Evolutionary conservation across 2,113 vertebrate genomes (phyloP), one percentile per base, ranked within the genome.

Genomic region (Corydoras sp.): DNA sequence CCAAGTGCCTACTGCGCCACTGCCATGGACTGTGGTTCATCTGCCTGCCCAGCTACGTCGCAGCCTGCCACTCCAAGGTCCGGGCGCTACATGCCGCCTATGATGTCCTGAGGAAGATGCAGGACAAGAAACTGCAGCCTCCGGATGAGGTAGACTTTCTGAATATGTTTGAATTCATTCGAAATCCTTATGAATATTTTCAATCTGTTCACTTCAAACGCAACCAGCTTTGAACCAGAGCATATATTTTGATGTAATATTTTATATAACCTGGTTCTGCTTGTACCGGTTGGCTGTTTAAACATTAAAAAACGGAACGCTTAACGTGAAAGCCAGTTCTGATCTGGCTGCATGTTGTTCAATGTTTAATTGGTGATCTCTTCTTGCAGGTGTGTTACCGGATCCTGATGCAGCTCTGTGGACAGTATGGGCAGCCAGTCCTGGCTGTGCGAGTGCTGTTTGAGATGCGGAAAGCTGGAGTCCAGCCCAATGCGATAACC

Each of bases 21-120:
- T 98, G 96, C 78, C 97, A 96, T 0, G 96, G 97, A 29, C 88
- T 99, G 10, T 99, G 97, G 97, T 99, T 99, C 81, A 99, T 99
- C 83, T 99, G 96, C 86, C 89, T 99, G 51, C 96, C 96, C 2
- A 93, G 92, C 0, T 97, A 96, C 0, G 92, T 96, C 51, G 89
- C 90, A 73, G 91, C 88, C 6, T 95, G 94, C 83, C 94, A 95
- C 83, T 99, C 97, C 13, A 99, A 99, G 86, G 94, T 97, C 75
- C 90, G 96, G 62, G 95, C 94, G 14, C 88, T 99, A 81, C 92
- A 92, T 73, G 94, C 90, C 2, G 97, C 96, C 0, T 97, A 98
- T 3, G 95, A 98, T 9, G 92, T 98, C 63, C 89, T 99, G 29
- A 89, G 93, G 69, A 96, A 91, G 85, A 99, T 99, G 96, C 96